Evolutionary conservation across 2,113 vertebrate species (phyloP), one percentile per base, ranked within the genome.

Genomic region (Clarias batrachus): DNA sequence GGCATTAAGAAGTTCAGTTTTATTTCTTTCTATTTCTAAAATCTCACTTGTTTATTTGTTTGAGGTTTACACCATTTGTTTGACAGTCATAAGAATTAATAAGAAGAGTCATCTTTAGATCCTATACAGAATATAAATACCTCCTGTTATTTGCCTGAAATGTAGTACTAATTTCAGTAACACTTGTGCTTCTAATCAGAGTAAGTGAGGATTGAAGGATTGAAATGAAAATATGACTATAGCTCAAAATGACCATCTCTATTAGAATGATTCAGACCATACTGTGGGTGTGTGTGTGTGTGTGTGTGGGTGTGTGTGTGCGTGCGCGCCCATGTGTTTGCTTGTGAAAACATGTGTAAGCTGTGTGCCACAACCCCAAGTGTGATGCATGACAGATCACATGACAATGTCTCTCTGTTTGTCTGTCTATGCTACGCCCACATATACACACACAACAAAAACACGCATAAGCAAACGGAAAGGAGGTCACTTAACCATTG

Each of bases 381-480:
- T 73, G 52, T 19, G 1, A 85, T 85, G 27, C 27, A n/a, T 84
- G 70, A 84, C 33, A 16, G 27, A 66, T 79, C 84, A 85, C 62
- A 68, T 66, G 62, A 56, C n/a, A 57, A 48, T 48, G 48, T 65
- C 8, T 85, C 3, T 74, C 17, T 76, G 59, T 85, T 77, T 27
- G 71, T 65, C 27, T 63, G 66, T 85, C 62, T 80, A 13, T 70
- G 52, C 66, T 60, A 17, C 76, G 25, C 33, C 37, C 33, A 41
- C 33, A n/a, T 25, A 74, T 0, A 41, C 59, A 77, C 33, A 62
- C 57, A n/a, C 59, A 17, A 33, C 59, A 63, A 37, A 79, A 37
- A 17, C 60, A 68, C n/a, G 8, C 73, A 85, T 19, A 30, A 19
- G 63, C 41, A 78, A 71, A 52, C n/a, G 30, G n/a, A 62, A 57